Evolutionary conservation across 2,113 vertebrate genomes (phyloP), one percentile per base, ranked within the genome.

Genomic region (Psilopogon haemacephalus): DNA sequence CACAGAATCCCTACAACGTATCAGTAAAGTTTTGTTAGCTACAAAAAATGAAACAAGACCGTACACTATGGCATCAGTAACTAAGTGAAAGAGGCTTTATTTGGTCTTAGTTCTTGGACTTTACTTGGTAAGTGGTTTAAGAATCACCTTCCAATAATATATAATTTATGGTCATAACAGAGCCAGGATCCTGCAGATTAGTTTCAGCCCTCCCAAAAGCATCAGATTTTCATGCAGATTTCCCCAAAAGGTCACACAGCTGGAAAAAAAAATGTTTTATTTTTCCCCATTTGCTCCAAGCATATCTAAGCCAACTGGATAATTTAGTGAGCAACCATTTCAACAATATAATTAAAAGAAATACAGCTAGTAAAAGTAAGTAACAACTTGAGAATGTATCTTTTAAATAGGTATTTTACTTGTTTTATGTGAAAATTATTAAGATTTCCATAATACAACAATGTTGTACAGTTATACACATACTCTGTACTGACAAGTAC

Each of bases 1-100:
- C 87, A 97, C 37, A 59, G 96, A 97, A 97, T 99, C 98, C 95
- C 99, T 99, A 91, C 67, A 97, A 97, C 65, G 32, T 65, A 71
- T 62, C 67, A 79, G 88, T 44, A 32, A 26, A 90, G 33, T 81
- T 71, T 56, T 77, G 62, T 95, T 70, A 95, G 67, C 82, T 8
- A 16, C 1, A 8, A 46, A 65, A 52, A 74, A n/a, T n/a, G n/a
- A 70, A 84, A 42, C 79, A 86, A 10, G 3, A 76, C 24, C 69
- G 6, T 40, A 35, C 17, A 44, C 26, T 54, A 21, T 6, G 19
- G 15, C 30, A 73, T 18, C 59, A 79, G 55, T 62, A 76, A 81
- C 24, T 11, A 54, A 33, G 69, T 62, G 23, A 68, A 76, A 70
- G 54, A 78, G 24, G 8, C n/a, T 75, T 17, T 38, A 60, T 35